Conservation (phyloP, 2,888 invertebrate genomes). For the Gymnosoma rotundatum region DNA sequence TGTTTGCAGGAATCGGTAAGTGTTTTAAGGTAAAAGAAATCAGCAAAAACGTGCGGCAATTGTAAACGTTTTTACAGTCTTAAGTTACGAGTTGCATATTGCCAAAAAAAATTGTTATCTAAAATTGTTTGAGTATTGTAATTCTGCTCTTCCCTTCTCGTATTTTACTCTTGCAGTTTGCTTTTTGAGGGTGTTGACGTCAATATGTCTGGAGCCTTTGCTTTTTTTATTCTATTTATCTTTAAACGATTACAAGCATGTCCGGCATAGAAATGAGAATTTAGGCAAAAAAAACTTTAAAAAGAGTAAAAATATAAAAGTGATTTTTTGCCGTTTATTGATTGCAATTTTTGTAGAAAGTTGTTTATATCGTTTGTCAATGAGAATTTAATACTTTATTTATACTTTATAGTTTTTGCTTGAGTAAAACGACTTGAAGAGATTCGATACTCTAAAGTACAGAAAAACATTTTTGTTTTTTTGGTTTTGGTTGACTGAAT, state of each 20-base stretch:
- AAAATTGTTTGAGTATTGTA: neutral
- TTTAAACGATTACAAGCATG: slow-evolving; percentile 8
- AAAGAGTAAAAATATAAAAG: neutral
- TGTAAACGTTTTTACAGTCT: slow-evolving; percentile 57
- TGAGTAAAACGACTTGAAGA: no score
- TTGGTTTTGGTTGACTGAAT: no score
- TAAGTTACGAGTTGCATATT: slow-evolving; percentile 53
- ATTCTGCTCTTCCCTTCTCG: no score
- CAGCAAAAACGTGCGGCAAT: neutral
- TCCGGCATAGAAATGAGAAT: no score
- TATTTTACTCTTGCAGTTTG: neutral
- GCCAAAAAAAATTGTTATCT: slow-evolving; percentile 48
- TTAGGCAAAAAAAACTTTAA: slow-evolving; percentile 8
- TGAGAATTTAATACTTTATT: no score
- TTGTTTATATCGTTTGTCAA: no score
- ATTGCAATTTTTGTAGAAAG: no score
- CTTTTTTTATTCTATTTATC: slow-evolving; percentile 14
- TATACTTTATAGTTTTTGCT: no score
- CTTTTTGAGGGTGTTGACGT: slow-evolving; percentile 43
- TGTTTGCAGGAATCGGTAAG: no score
- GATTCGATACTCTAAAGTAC: no score
- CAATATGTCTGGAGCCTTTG: slow-evolving; percentile 45
- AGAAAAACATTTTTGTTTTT: no score
- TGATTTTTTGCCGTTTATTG: neutral
- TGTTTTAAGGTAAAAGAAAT: no score